Percentiles rank a stretch among this genome's conserved stretches.
Conservation (phyloP, 2,797 vertebrate genomes). For the Rachycentron canadum region DNA sequence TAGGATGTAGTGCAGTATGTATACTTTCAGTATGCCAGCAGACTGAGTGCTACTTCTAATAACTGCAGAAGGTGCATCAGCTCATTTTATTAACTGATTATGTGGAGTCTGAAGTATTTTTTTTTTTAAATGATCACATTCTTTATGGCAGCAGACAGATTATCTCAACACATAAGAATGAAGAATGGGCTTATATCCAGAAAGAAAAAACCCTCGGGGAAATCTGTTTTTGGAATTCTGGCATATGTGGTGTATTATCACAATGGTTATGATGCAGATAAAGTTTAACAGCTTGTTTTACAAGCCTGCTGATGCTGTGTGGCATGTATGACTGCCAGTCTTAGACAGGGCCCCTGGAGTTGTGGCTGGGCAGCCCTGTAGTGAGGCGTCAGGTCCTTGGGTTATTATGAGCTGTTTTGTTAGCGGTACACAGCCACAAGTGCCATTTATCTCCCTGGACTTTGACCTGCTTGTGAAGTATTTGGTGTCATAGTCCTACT, state of each 20-base stretch:
- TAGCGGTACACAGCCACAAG: slow-evolving; percentile 47
- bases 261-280: slow-evolving; percentile 75
- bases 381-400: slow-evolving; percentile 38
- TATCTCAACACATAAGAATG: slow-evolving; percentile 44
- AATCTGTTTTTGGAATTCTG: slow-evolving; percentile 55
- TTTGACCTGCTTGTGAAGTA: slow-evolving; percentile 58
- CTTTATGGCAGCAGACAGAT: slow-evolving; percentile 55
- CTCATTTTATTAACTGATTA: slow-evolving; percentile 71
- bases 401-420: slow-evolving; percentile 67
- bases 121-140: slow-evolving; percentile 37
- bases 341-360: slow-evolving; percentile 54
- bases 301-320: slow-evolving; percentile 62
- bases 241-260: slow-evolving; percentile 70
- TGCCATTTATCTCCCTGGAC: slow-evolving; percentile 58
- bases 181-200: slow-evolving; percentile 39
- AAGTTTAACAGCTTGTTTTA: slow-evolving; percentile 79
- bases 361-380: slow-evolving; percentile 57
- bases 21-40: slow-evolving; percentile 65
- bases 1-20: slow-evolving; percentile 72
- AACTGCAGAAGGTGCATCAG: slow-evolving; percentile 60
- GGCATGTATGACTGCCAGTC: slow-evolving; percentile 44
- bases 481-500: slow-evolving; percentile 49
- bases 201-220: slow-evolving; percentile 42
- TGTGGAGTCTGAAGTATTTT: slow-evolving; percentile 51
- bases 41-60: slow-evolving; percentile 69